These are phyloP conservation scores for Dromiciops gliroides DNA, from an alignment of 2,113 vertebrate species.

Conservation along the genomic window DNA sequence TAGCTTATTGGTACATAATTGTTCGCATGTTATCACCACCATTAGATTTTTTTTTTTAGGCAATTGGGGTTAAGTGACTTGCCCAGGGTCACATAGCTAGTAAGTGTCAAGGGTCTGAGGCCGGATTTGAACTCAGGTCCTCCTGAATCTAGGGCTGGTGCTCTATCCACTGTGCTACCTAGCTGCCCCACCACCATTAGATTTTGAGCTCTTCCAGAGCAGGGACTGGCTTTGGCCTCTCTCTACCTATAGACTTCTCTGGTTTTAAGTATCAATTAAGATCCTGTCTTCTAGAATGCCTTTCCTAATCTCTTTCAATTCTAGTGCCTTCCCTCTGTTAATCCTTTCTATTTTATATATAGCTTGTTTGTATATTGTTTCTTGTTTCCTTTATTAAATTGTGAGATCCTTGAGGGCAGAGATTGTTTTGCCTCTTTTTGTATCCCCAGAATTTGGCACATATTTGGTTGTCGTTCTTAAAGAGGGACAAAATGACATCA, in stretches of 20 bases:
- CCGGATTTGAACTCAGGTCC: no score
- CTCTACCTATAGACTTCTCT: not conserved
- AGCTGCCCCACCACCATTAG: no score
- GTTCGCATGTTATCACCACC: not conserved
- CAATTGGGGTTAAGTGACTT: no score
- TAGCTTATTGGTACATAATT: not conserved
- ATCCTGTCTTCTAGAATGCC: not conserved
- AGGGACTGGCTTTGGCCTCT: not conserved
- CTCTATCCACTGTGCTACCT: no score
- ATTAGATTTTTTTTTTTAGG: no score
- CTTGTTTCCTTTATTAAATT: not conserved
- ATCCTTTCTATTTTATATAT: not conserved
- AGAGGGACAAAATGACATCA: not conserved
- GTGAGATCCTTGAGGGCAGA: not conserved
- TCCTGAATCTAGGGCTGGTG: no score
- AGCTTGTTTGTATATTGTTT: not conserved
- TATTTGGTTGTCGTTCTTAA: not conserved
- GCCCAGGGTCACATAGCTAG: no score
- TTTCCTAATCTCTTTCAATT: not conserved
- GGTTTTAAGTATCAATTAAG: not conserved
- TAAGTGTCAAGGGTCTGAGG: no score
- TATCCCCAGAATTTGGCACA: not conserved
- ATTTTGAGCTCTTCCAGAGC: not conserved
- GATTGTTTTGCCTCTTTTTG: not conserved
- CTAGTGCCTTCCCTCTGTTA: not conserved